Evolutionary conservation across 2,113 vertebrate genomes (phyloP).

Genomic region (Brachionichthys hirsutus): DNA sequence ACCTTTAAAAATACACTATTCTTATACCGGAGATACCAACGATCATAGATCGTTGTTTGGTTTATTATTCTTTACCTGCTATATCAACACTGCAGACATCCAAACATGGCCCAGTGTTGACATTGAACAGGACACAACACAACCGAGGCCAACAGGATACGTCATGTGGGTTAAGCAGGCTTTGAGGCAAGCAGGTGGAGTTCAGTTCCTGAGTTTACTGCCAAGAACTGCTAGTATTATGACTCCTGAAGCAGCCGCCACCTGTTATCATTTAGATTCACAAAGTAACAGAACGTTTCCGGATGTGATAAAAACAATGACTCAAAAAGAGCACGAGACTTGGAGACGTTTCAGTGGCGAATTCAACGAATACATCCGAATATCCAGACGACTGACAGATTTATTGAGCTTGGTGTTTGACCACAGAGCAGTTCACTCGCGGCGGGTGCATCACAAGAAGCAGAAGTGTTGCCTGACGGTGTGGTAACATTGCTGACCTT

Average conservation of each 20-base stretch:
- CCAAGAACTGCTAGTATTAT: conserved; percentile 31
- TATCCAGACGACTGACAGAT: not conserved
- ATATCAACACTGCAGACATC: not conserved
- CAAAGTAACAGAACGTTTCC: not conserved
- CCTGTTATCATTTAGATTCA: conserved; percentile 23
- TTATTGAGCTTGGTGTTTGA: conserved; percentile 34
- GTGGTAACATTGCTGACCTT: no score
- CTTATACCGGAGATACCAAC: no score
- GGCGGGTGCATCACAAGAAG: conserved; percentile 49
- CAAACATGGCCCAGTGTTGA: conserved; percentile 3
- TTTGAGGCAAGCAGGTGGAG: conserved; percentile 40
- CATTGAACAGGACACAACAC: not conserved
- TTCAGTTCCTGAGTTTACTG: conserved; percentile 53
- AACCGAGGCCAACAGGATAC: conserved; percentile 29
- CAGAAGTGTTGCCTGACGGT: no score
- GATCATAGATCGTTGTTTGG: no score
- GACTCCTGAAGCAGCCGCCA: conserved; percentile 25
- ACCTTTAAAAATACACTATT: conserved; percentile 17
- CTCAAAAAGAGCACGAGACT: conserved; percentile 7
- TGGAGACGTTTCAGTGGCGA: conserved; percentile 23
- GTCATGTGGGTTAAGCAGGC: conserved; percentile 44
- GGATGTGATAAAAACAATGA: conserved; percentile 29
- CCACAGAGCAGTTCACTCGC: conserved; percentile 3
- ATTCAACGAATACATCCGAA: not conserved
- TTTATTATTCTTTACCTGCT: conserved; percentile 4